These are phyloP conservation scores for Magallana nippona DNA, from an alignment of 2,888 invertebrate genomes.

Conservation along the genomic window DNA sequence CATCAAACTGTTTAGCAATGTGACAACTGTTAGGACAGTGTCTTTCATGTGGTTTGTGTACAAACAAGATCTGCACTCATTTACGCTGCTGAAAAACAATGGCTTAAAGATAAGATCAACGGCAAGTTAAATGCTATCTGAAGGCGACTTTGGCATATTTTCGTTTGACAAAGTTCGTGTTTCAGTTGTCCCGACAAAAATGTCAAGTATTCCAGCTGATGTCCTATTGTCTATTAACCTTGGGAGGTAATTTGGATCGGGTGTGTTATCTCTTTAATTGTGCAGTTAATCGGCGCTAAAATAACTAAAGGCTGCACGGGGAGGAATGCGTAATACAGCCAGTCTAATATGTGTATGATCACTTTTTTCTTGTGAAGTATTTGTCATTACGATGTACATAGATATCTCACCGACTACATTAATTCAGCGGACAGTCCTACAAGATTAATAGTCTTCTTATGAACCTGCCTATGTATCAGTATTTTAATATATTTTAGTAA, in stretches of 20 bases:
- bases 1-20: background rate
- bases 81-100: conserved; percentile 4
- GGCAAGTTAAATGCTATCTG: conserved; percentile 1
- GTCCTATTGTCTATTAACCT: conserved; percentile 13
- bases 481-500: background rate
- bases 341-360: background rate
- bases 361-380: conserved; percentile 9
- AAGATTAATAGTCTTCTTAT: no score
- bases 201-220: background rate
- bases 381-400: background rate
- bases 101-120: conserved; percentile 24
- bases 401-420: background rate
- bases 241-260: conserved; percentile 2
- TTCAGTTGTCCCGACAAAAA: conserved; percentile 15
- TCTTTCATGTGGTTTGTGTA: conserved; percentile 27
- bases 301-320: no score
- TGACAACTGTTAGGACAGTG: background rate
- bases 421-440: background rate
- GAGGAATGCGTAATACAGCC: no score
- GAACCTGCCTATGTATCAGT: background rate
- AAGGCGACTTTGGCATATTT: conserved; percentile 3
- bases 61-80: conserved; percentile 7
- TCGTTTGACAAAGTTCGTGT: conserved; percentile 18
- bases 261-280: background rate
- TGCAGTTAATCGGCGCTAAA: background rate